Evolutionary conservation across 2,113 vertebrate species (phyloP).

Genomic region (Corythaixoides concolor): DNA sequence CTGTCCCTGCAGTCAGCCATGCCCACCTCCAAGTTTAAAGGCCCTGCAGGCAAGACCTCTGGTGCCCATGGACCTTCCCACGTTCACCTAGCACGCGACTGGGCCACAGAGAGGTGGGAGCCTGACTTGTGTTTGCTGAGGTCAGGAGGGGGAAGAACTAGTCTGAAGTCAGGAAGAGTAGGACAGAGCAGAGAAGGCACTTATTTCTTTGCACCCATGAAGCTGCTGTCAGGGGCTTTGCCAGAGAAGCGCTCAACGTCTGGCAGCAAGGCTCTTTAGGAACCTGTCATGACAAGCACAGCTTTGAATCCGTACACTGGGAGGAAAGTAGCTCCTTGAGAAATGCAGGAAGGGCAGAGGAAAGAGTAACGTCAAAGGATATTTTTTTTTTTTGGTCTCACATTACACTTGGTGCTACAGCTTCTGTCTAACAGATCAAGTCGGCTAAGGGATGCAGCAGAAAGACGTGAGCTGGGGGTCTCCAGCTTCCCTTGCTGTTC

Average conservation of each 20-base stretch:
- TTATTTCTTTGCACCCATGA: not conserved
- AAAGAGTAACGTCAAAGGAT: not conserved
- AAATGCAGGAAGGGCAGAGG: not conserved
- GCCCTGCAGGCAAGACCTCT: not conserved
- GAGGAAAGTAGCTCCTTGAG: not conserved
- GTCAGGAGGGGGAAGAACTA: not conserved
- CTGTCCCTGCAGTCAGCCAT: not conserved
- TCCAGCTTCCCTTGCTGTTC: constrained; percentile 50
- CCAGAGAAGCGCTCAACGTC: not conserved
- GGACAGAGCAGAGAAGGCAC: constrained; percentile 40
- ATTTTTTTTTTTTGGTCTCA: constrained; percentile 13
- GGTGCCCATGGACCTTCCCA: not conserved
- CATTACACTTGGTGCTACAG: constrained; percentile 10
- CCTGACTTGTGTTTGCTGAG: not conserved
- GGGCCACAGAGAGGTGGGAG: not conserved
- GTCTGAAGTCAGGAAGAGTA: not conserved
- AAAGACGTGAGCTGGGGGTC: not conserved
- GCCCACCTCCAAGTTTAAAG: not conserved
- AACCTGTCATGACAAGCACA: not conserved
- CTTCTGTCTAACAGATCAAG: constrained; percentile 13
- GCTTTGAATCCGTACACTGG: not conserved
- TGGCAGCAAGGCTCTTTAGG: not conserved
- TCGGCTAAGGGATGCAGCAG: constrained; percentile 42
- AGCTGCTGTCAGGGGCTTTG: not conserved
- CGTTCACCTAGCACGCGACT: accelerated